These are phyloP conservation scores for Glaucidium brasilianum DNA, from an alignment of 2,113 vertebrate species.

Conservation along the genomic window DNA sequence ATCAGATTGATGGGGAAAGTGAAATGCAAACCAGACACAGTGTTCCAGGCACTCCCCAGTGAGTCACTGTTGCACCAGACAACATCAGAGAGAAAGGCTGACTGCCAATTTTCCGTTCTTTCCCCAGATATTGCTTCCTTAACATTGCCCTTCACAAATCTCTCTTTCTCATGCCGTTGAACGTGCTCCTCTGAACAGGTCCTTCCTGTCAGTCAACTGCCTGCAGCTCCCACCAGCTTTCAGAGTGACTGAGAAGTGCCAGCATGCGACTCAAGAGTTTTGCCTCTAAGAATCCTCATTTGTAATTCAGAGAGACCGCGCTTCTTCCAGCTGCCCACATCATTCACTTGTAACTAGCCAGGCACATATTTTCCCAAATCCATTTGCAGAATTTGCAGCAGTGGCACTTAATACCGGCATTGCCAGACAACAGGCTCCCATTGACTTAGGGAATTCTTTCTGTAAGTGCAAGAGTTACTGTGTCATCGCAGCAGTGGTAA, in stretches of 20 bases:
- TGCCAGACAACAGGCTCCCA: neutral
- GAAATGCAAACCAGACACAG: neutral
- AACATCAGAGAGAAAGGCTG: neutral
- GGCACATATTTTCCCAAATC: neutral
- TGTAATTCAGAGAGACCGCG: accelerated
- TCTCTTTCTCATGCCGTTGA: neutral
- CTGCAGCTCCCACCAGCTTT: neutral
- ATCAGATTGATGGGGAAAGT: neutral
- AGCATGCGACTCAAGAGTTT: neutral
- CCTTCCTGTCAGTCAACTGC: neutral
- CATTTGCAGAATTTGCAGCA: neutral
- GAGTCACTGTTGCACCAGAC: neutral
- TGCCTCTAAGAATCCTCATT: neutral
- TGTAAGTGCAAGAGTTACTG: neutral
- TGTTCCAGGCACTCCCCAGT: neutral
- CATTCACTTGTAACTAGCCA: accelerated
- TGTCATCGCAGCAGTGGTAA: neutral
- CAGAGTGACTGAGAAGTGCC: neutral
- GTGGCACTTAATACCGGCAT: neutral
- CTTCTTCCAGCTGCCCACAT: neutral
- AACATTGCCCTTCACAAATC: neutral
- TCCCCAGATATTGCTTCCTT: neutral
- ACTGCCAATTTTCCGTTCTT: neutral
- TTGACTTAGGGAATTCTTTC: neutral
- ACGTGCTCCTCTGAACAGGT: neutral